phyloP scores from a whole-genome alignment of 2,113 vertebrate species.

The Leptobrachium leishanense region DNA sequence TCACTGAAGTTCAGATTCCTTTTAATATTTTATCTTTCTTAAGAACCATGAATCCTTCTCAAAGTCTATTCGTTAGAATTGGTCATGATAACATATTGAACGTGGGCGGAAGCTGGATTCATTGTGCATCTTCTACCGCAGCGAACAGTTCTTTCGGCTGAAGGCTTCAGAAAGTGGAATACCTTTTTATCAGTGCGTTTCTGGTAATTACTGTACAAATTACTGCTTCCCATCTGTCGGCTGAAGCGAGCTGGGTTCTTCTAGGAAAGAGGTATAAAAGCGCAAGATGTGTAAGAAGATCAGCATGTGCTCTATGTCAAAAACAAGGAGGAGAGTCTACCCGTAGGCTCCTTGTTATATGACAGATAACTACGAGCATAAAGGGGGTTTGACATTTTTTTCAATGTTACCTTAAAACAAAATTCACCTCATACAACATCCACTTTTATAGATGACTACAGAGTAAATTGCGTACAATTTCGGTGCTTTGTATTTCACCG shows the following conservation, averaged over 20 bases:
- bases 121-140: slow-evolving; percentile 17
- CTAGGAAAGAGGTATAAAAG: slow-evolving; percentile 33
- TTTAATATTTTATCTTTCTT: too few relatives aligned
- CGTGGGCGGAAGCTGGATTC: slow-evolving; percentile 18
- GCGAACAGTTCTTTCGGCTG: not conserved
- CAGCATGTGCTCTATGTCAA: slow-evolving; percentile 17
- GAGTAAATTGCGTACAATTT: too few relatives aligned
- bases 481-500: too few relatives aligned
- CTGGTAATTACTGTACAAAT: slow-evolving; percentile 45
- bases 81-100: slow-evolving; percentile 11
- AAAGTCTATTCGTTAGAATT: too few relatives aligned
- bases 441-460: too few relatives aligned
- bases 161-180: slow-evolving; percentile 7
- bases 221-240: slow-evolving; percentile 37
- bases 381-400: too few relatives aligned
- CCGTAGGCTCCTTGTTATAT: not conserved
- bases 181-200: slow-evolving; percentile 26
- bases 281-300: slow-evolving; percentile 16
- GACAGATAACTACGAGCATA: too few relatives aligned
- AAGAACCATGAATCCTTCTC: too few relatives aligned
- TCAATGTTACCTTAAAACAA: too few relatives aligned
- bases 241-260: slow-evolving; percentile 2
- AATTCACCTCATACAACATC: too few relatives aligned
- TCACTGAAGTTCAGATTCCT: too few relatives aligned
- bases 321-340: not conserved